These are phyloP conservation scores for Lipophrys pholis DNA, from an alignment of 2,113 vertebrate genomes.

Conservation along the genomic window DNA sequence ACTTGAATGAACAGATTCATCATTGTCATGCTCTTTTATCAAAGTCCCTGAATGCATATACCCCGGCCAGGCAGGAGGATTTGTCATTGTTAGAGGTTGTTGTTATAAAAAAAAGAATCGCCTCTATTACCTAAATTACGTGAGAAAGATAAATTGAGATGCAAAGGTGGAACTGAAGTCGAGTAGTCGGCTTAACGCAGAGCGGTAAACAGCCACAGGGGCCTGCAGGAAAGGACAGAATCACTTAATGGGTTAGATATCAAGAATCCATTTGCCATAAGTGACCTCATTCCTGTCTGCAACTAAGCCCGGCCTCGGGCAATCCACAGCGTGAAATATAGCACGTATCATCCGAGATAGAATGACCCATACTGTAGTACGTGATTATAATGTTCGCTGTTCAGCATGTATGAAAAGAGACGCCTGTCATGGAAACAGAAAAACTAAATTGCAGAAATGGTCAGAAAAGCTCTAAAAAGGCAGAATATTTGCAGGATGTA, in stretches of 20 bases:
- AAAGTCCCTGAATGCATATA: slow-evolving; percentile 20
- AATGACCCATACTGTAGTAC: slow-evolving; percentile 29
- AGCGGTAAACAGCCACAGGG: slow-evolving; percentile 42
- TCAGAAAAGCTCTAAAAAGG: no score
- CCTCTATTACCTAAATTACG: background rate
- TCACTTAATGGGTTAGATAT: slow-evolving; percentile 58
- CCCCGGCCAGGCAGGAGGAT: background rate
- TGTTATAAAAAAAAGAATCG: slow-evolving; percentile 1
- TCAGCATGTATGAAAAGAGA: slow-evolving; percentile 14
- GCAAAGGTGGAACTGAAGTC: slow-evolving; percentile 5
- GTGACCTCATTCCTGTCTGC: slow-evolving; percentile 67
- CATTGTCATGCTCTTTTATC: slow-evolving; percentile 29
- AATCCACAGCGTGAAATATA: slow-evolving; percentile 40
- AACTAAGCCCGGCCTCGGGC: slow-evolving; percentile 62
- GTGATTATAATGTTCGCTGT: background rate
- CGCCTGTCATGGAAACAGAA: background rate
- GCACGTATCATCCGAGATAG: slow-evolving; percentile 13
- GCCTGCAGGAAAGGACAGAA: slow-evolving; percentile 17
- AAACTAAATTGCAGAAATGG: no score
- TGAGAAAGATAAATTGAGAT: slow-evolving; percentile 6
- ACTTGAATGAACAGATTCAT: slow-evolving; percentile 8
- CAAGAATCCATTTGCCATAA: slow-evolving; percentile 69
- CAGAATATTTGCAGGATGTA: no score
- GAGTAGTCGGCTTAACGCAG: slow-evolving; percentile 28
- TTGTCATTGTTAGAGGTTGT: slow-evolving; percentile 2